A percentile compares a stretch with the other conserved stretches of the same genome.
These are phyloP conservation scores for Drosophila dunni DNA, from an alignment of 1,140 invertebrate genomes.

Conservation along the genomic window DNA sequence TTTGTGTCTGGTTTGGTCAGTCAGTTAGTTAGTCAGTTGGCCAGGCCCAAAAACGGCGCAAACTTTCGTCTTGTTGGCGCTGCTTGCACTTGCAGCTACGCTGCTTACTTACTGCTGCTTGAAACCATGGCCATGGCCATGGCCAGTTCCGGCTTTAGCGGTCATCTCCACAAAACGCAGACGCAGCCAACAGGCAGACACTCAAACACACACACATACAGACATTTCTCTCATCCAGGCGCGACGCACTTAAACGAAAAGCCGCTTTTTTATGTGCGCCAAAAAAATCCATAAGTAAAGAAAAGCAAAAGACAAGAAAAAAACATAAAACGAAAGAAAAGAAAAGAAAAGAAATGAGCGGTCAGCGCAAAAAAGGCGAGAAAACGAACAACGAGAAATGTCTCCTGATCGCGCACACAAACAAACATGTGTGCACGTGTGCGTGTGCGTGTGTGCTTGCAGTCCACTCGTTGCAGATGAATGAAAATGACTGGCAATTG, in stretches of 20 bases:
- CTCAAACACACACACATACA: neutral
- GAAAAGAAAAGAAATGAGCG: slow-evolving; percentile 40
- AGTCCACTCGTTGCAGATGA: slow-evolving; percentile 27
- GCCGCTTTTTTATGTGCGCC: slow-evolving; percentile 67
- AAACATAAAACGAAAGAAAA: slow-evolving; percentile 30
- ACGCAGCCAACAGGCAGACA: slow-evolving; percentile 16
- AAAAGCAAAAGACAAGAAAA: slow-evolving; percentile 19
- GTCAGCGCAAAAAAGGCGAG: slow-evolving; percentile 52
- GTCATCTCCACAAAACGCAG: slow-evolving; percentile 30
- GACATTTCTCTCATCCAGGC: slow-evolving; percentile 45
- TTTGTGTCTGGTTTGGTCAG: slow-evolving; percentile 23
- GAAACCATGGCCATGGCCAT: slow-evolving; percentile 53
- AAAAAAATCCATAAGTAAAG: slow-evolving; percentile 44
- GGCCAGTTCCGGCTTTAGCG: slow-evolving; percentile 77
- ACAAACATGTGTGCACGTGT: neutral
- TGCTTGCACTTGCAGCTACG: slow-evolving; percentile 8
- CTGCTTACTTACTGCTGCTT: neutral
- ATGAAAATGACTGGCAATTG: slow-evolving; percentile 47
- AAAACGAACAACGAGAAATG: slow-evolving; percentile 65
- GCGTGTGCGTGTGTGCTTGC: neutral
- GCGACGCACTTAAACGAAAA: slow-evolving; percentile 66
- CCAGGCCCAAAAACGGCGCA: slow-evolving; percentile 79
- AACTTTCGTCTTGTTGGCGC: slow-evolving; percentile 63
- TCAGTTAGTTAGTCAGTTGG: slow-evolving; percentile 49
- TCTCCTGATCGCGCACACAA: slow-evolving; percentile 42